Base-by-base conservation (phyloP, 2,797 vertebrate genomes). In the Acanthurus lineatus region DNA sequence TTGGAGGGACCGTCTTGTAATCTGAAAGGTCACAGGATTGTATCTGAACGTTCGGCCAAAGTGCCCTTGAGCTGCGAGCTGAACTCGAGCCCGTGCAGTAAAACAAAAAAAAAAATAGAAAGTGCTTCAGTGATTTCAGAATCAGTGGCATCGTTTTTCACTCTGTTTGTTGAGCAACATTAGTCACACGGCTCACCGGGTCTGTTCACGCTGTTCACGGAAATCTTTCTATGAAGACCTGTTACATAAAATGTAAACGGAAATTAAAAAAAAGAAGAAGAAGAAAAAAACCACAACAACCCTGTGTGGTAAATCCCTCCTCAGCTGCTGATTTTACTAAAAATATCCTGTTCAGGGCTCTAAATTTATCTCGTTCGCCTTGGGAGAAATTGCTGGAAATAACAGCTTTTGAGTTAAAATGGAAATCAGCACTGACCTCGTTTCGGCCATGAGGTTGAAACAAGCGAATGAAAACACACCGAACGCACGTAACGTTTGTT, bases 341-440 rank as follows among this genome's bases (percentile, higher is more conserved):
- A 91, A 92, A 93, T 92, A 92, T 51, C 52, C 68, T 2, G 45
- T 71, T 85, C 63, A 19, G 51, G 32, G 60, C 54, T 71, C 88
- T 93, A 91, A 90, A 92, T 87, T 79, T 93, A 91, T 88, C 90
- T 59, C 2, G 25, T 72, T 79, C 45, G 76, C 77, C 81, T 89
- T 54, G 12, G 75, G 90, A 82, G 69, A 86, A 86, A 88, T 77
- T 73, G 82, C 85, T 79, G 73, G 73, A 90, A 91, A 92, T 90
- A 89, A 85, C 84, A 82, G 80, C 84, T 85, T 87, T 86, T 73
- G 73, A 87, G 83, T 78, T 78, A 84, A 82, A 89, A 77, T 84
- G 82, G 78, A 90, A 91, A 88, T 90, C 73, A 82, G 77, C 9
- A 52, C 80, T 91, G 85, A 92, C 93, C 92, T 91, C 44, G 15